Base-by-base conservation (phyloP, 30 jellyfish, hydroid and myxozoan species). In the Chironex yamaguchii region DNA sequence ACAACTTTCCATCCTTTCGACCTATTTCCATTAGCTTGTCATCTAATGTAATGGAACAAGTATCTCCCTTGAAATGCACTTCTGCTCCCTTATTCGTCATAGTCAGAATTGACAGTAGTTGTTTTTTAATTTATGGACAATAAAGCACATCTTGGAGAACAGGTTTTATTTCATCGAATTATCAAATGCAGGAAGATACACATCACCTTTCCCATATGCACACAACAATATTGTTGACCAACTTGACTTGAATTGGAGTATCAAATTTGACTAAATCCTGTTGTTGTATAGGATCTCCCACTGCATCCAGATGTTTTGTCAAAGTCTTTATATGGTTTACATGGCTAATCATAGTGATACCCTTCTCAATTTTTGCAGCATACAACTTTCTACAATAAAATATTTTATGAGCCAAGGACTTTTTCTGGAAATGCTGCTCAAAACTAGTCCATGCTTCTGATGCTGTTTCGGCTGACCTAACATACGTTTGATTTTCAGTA, bases 131-230 rank as follows among this genome's bases (percentile, higher is more conserved):
- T 35, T 69, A 33, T 27, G 89, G 94, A 1, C 52, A 78, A 51
- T 36, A 82, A 1, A 82, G 92, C 12, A 82, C 87, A 82, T 67
- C 92, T 2, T 67, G 42, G 36, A 82, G 33, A 1, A n/a, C 26
- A 26, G 34, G 53, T 51, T 67, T 82, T 2, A 67, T 67, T 51
- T 67, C 52, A 49, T 51, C 1, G 34, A 25, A 23, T 79, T 79
- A 82, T 82, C 79, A 49, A 22, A 49, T 4, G 52, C 67, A 1
- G 49, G 1, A 3, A 82, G 12, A 4, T 49, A 26, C 28, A 48
- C 36, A 2, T 67, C 67, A 1, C 92, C 92, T 50, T 82, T 82
- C 52, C 87, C 92, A 68, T 66, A 82, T 0, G 86, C 26, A 51
- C 12, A 28, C 11, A 22, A 68, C 49, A 50, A 26, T 80, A 26